Base-by-base conservation (phyloP, 2,113 vertebrate genomes). In the Phalacrocorax aristotelis region DNA sequence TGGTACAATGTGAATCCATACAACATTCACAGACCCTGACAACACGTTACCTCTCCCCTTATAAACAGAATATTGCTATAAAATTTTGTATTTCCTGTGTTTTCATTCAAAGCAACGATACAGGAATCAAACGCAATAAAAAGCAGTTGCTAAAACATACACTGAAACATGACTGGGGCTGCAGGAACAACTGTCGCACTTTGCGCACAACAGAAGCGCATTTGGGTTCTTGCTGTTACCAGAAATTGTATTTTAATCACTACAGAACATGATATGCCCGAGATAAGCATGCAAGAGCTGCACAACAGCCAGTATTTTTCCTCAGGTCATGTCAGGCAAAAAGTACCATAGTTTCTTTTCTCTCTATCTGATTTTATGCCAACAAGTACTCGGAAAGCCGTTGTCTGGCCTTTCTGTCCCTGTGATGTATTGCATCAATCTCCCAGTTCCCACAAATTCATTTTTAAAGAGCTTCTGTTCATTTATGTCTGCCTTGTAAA, bases 191-290 rank as follows among this genome's bases (percentile, higher is more conserved):
- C 85, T 95, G 84, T 76, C 25, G 14, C 83, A 87, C 44, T 87
- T 94, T 65, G 52, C 75, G 55, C 87, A 75, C 54, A 74, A 93
- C 83, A 89, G 58, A 90, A 90, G 79, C 81, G 69, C 78, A 81
- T 90, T 83, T 83, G 55, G 34, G 92, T 94, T 94, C 85, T 76
- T 92, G 80, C 85, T 88, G 86, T 70, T 79, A 89, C 69, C 79
- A 95, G 74, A 70, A 96, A 19, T 40, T 94, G 91, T 88, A 89
- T 96, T 96, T 95, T 96, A 90, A 95, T 96, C 71, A 77, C 60
- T 66, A 15, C 55, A 68, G 74, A 95, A 97, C 70, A 81, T 17
- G 74, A 96, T 95, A 94, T 65, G 83, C 85, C 68, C 5, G 0
- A 77, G 64, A 91, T 76, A 95, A 80, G 71, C 52, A 65, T 38